Percentiles rank a stretch among this genome's conserved stretches.
Conservation (phyloP, 2,113 vertebrate genomes). For the Xenopus tropicalis region DNA sequence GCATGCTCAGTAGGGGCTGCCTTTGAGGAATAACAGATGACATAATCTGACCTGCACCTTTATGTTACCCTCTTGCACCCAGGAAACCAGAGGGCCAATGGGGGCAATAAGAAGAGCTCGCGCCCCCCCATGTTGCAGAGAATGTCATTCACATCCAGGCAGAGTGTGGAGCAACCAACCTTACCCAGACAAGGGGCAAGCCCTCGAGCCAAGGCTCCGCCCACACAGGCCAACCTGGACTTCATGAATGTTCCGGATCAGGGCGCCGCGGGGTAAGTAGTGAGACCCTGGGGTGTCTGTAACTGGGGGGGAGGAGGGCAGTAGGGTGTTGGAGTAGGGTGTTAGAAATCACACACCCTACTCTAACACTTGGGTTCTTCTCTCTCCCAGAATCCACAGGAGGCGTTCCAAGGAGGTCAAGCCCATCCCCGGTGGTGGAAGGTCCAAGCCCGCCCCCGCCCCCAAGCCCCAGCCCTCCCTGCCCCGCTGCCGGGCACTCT, state of each 20-base stretch:
- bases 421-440: conserved; percentile 64
- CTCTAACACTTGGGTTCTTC: background rate
- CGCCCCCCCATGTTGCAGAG: conserved; percentile 42
- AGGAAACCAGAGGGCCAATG: conserved; percentile 35
- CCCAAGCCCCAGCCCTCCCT: conserved; percentile 64
- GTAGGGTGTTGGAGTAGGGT: background rate
- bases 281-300: background rate
- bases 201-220: conserved; percentile 20
- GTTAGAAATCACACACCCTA: no score
- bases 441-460: conserved; percentile 63
- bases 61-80: background rate
- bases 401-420: conserved; percentile 71
- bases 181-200: conserved; percentile 61
- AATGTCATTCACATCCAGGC: conserved; percentile 61
- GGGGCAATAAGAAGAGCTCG: background rate
- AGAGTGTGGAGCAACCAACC: conserved; percentile 74
- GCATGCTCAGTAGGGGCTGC: no score
- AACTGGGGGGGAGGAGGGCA: background rate
- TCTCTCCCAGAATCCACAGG: conserved; percentile 61
- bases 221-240: conserved; percentile 55
- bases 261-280: conserved; percentile 73
- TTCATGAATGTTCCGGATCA: conserved; percentile 80
- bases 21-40: no score
- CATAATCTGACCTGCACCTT: no score
- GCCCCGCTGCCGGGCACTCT: conserved; percentile 71